Conservation (phyloP, 2,113 vertebrate species). For the Saguinus midas region DNA sequence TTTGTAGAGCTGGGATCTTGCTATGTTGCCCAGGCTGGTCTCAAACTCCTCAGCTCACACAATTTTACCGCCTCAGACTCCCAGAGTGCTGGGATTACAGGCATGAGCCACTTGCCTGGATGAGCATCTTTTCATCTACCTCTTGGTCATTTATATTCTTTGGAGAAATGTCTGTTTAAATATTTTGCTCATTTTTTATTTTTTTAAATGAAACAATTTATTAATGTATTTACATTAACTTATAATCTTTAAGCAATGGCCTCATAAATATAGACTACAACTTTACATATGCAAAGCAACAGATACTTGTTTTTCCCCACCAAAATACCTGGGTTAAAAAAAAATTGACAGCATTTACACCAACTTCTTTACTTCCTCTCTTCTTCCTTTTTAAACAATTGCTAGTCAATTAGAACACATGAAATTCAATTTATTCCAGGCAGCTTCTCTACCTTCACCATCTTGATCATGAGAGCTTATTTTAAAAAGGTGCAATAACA, state of each 20-base stretch:
- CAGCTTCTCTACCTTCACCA: slow-evolving; percentile 47
- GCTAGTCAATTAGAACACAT: slow-evolving; percentile 59
- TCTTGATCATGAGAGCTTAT: neutral
- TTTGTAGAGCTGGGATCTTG: too few species aligned
- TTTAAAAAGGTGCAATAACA: slow-evolving; percentile 28
- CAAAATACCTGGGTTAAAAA: slow-evolving; percentile 69
- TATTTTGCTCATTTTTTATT: too few species aligned
- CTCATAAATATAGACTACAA: slow-evolving; percentile 85
- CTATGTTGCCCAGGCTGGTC: too few species aligned
- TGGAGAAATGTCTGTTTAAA: neutral
- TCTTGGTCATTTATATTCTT: neutral
- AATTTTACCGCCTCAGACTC: too few species aligned
- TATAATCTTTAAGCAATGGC: slow-evolving; percentile 81
- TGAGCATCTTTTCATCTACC: neutral
- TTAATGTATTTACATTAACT: slow-evolving; percentile 83
- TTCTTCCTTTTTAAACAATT: neutral
- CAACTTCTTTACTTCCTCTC: neutral
- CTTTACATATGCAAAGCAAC: slow-evolving; percentile 82
- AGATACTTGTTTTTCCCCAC: slow-evolving; percentile 59
- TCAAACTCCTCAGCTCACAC: too few species aligned
- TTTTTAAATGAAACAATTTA: slow-evolving; percentile 62
- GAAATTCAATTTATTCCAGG: slow-evolving; percentile 55
- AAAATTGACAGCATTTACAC: slow-evolving; percentile 72
- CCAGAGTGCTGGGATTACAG: too few species aligned
- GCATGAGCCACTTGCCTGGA: too few species aligned